Conservation (phyloP, 2,797 vertebrate species). For the Brachymystax lenok region DNA sequence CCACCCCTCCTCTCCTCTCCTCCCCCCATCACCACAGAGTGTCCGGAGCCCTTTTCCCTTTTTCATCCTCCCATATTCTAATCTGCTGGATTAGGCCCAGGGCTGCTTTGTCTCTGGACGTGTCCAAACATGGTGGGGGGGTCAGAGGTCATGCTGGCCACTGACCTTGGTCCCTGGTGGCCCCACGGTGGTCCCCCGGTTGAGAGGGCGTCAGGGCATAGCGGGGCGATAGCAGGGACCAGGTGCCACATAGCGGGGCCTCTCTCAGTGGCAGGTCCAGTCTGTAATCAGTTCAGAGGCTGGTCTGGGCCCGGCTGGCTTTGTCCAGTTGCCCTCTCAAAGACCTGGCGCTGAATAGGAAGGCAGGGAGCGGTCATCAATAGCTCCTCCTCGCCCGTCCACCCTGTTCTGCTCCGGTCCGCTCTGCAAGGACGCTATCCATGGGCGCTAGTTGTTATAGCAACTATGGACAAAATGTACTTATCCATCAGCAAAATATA, state of each 20-base stretch:
- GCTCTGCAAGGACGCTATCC: conserved; percentile 29
- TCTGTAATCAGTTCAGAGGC: conserved; percentile 78
- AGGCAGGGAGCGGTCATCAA: conserved; percentile 69
- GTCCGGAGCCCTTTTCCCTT: conserved; percentile 67
- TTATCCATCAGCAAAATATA: background rate
- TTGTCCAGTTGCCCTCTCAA: conserved; percentile 67
- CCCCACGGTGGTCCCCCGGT: conserved; percentile 39
- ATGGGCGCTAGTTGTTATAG: background rate
- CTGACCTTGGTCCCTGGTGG: conserved; percentile 78
- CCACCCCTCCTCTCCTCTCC: conserved; percentile 28
- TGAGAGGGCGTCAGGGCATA: conserved; percentile 50
- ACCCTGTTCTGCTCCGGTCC: conserved; percentile 4
- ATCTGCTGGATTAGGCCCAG: conserved; percentile 75
- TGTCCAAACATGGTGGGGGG: conserved; percentile 85
- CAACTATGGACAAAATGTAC: background rate
- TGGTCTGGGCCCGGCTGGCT: conserved; percentile 55
- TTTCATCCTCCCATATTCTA: conserved; percentile 78
- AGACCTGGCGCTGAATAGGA: conserved; percentile 60
- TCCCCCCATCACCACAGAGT: conserved; percentile 49
- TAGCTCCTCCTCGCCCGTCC: conserved; percentile 40
- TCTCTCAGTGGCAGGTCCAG: conserved; percentile 60
- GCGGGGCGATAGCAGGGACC: background rate
- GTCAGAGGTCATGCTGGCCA: conserved; percentile 75
- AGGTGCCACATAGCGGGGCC: conserved; percentile 28
- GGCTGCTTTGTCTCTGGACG: conserved; percentile 76